phyloP scores from a whole-genome alignment of 2,113 vertebrate genomes.

The Rhipidura dahli region DNA sequence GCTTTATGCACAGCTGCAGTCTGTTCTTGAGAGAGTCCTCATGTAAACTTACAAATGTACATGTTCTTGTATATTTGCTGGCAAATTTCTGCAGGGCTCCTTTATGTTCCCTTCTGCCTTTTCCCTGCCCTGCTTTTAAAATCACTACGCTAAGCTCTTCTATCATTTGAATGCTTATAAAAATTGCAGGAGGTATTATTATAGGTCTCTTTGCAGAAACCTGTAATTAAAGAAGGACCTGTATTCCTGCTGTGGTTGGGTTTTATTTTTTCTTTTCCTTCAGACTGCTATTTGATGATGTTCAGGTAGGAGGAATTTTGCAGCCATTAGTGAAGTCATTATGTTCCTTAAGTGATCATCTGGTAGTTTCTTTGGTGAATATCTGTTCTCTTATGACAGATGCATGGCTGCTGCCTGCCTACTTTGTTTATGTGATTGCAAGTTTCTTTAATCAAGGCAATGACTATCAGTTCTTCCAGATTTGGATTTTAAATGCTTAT shows the following conservation, averaged over 20 bases:
- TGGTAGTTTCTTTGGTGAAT: neutral
- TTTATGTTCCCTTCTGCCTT: neutral
- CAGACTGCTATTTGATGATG: neutral
- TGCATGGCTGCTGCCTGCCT: neutral
- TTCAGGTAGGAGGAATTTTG: neutral
- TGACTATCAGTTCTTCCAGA: neutral
- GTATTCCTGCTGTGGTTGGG: neutral
- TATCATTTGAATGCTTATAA: neutral
- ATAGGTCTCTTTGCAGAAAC: neutral
- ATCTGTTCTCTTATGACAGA: neutral
- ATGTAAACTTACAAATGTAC: neutral
- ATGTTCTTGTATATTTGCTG: neutral
- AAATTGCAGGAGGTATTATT: neutral
- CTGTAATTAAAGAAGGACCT: constrained; percentile 5
- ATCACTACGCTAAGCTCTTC: neutral
- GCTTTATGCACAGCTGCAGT: neutral
- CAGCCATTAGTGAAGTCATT: neutral
- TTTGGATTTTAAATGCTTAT: neutral
- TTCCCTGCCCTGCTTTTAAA: neutral
- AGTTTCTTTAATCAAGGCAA: neutral
- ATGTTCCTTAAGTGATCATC: neutral
- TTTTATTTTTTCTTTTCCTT: neutral
- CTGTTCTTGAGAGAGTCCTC: neutral
- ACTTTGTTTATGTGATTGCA: neutral
- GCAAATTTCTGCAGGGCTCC: neutral